Evolutionary conservation across 2,113 vertebrate genomes (phyloP).

Genomic region (Patagioenas fasciata): DNA sequence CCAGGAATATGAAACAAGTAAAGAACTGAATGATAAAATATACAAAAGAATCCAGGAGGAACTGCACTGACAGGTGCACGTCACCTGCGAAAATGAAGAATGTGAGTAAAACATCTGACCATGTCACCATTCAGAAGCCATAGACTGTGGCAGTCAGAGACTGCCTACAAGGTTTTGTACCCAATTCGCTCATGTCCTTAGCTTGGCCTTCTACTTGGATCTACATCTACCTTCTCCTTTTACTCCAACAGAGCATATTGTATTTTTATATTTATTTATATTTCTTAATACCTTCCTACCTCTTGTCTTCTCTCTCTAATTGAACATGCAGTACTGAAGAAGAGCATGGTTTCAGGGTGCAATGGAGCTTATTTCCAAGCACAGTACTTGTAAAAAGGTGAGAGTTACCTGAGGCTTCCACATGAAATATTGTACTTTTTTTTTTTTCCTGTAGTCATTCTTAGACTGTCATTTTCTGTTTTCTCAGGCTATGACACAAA

Average conservation of each 20-base stretch:
- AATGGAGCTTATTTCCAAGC: background rate
- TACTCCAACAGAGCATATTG: background rate
- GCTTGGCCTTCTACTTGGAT: background rate
- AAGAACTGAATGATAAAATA: background rate
- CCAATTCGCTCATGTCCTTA: background rate
- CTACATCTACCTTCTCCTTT: background rate
- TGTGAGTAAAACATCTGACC: background rate
- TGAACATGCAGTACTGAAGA: background rate
- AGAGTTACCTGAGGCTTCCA: background rate
- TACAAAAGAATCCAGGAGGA: background rate
- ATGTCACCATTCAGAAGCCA: background rate
- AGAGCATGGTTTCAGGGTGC: background rate
- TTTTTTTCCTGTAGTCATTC: background rate
- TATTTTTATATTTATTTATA: no score
- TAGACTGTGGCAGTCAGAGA: background rate
- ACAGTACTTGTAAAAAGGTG: background rate
- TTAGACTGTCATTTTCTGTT: background rate
- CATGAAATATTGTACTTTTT: background rate
- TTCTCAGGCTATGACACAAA: conserved; percentile 61
- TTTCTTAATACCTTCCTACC: background rate
- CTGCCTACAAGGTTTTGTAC: background rate
- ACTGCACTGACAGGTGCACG: background rate
- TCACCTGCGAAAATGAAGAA: background rate
- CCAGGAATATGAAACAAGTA: background rate
- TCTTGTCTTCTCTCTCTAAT: background rate